Conservation (phyloP, 1,140 invertebrate genomes). For the Calliphora vicina region DNA sequence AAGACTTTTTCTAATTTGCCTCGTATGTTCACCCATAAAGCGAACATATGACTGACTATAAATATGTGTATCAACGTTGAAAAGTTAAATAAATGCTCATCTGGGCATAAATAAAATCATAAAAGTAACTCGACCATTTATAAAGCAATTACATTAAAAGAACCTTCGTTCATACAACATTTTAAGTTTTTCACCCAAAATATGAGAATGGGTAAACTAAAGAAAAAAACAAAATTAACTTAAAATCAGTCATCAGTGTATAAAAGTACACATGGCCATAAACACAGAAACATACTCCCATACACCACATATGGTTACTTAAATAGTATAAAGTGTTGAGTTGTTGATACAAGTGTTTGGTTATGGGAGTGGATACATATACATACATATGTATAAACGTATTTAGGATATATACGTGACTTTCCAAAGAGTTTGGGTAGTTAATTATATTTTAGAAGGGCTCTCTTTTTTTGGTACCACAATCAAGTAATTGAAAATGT, state of each 20-base stretch:
- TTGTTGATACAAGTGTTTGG: no score
- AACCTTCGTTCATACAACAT: not conserved
- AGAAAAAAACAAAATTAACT: not conserved
- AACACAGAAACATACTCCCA: no score
- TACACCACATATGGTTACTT: no score
- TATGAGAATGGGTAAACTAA: not conserved
- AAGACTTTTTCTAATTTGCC: no score
- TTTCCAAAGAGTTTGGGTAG: no score
- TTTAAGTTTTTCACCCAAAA: not conserved
- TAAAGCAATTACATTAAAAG: slow-evolving; percentile 22
- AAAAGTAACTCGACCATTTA: slow-evolving; percentile 30
- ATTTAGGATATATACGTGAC: no score
- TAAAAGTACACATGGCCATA: not conserved
- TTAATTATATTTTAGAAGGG: no score
- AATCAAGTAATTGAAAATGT: no score
- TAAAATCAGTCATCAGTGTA: not conserved
- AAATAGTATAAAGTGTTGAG: no score
- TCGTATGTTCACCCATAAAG: not conserved
- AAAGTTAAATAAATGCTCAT: slow-evolving; percentile 13
- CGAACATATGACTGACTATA: not conserved
- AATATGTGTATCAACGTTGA: not conserved
- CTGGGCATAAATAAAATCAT: slow-evolving; percentile 28
- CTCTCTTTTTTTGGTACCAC: no score
- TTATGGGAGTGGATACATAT: no score
- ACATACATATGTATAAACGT: no score